Evolutionary conservation across 2,113 vertebrate genomes (phyloP), one percentile per base, ranked within the genome.

Genomic region (Limanda limanda): DNA sequence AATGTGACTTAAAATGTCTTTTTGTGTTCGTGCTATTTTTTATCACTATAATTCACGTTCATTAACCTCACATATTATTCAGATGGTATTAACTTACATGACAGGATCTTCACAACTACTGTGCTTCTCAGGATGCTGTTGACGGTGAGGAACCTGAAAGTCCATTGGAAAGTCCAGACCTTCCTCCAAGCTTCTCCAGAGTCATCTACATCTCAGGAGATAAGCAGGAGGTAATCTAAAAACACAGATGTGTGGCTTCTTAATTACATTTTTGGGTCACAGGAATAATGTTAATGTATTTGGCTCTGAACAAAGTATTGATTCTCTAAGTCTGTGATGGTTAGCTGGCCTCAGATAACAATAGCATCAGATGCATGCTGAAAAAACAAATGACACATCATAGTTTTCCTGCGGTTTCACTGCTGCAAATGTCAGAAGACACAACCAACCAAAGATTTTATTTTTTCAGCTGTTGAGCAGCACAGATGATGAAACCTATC

Each of bases 401-500:
- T 52, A 52, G n/a, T 56, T 37, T 20, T 37, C 40, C 5, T 17
- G 57, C 56, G 15, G 24, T 62, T 59, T 75, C 10, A 35, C 21
- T 52, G 6, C 17, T 3, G 15, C 7, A 15, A 7, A 3, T 52
- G 9, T 51, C 6, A 56, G 10, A 70, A 40, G 0, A 37, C 35
- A 52, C 23, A 35, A 58, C 10, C 12, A 61, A 24, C 14, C 68
- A 7, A 25, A 47, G 7, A 37, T 83, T 48, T 37, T 64, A 7
- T 70, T 57, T 57, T 86, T 84, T 56, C 60, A 94, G 93, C 92
- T 94, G 68, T 88, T 94, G 71, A 89, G 87, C 76, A 92, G 92
- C 71, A 92, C 91, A 51, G 92, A 94, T 76, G 92, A 94, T 1
- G 92, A 94, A 68, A 91, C 82, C 10, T 90, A 90, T 69, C 72